Percentiles rank a stretch among this genome's conserved stretches.
Conservation (phyloP, 2,888 invertebrate genomes). For the Drosophila neonasuta region DNA sequence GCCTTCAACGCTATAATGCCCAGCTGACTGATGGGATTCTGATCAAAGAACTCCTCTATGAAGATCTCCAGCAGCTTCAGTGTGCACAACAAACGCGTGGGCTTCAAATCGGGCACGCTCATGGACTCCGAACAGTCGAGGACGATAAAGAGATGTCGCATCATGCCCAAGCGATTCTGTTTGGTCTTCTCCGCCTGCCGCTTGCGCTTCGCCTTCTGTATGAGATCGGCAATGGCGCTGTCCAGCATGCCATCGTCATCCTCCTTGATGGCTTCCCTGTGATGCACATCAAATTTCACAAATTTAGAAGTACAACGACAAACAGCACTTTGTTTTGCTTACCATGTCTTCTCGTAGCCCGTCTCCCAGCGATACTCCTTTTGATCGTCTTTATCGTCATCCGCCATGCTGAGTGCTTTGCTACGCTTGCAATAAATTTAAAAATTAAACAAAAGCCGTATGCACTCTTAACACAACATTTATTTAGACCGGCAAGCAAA, state of each 20-base stretch:
- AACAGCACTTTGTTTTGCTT: constrained; percentile 37
- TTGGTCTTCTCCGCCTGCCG: constrained; percentile 86
- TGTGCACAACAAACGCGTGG: constrained; percentile 93
- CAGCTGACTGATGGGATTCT: constrained; percentile 98
- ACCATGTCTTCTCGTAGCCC: constrained; percentile 97
- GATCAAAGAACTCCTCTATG: constrained; percentile 98
- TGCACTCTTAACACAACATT: constrained; percentile 6
- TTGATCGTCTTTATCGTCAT: constrained; percentile 89
- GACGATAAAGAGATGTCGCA: constrained; percentile 96
- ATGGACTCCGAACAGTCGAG: constrained; percentile 97
- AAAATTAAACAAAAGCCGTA: constrained; percentile 9
- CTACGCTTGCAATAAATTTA: neutral
- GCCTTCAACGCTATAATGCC: constrained; percentile 95
- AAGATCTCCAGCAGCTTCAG: constrained; percentile 96
- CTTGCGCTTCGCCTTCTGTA: constrained; percentile 93
- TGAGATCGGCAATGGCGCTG: constrained; percentile 94
- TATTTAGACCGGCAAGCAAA: constrained; percentile 36
- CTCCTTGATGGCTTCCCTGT: constrained; percentile 97
- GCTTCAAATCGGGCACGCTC: constrained; percentile 97
- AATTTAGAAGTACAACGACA: neutral
- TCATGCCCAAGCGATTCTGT: constrained; percentile 97
- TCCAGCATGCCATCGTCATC: constrained; percentile 97
- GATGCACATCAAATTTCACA: neutral
- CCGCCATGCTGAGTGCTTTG: constrained; percentile 67
- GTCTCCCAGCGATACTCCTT: constrained; percentile 98